A percentile compares a stretch with the other conserved stretches of the same genome.
Evolutionary conservation across 2,888 invertebrate genomes (phyloP).

Genomic region (Chloromyia formosa): DNA sequence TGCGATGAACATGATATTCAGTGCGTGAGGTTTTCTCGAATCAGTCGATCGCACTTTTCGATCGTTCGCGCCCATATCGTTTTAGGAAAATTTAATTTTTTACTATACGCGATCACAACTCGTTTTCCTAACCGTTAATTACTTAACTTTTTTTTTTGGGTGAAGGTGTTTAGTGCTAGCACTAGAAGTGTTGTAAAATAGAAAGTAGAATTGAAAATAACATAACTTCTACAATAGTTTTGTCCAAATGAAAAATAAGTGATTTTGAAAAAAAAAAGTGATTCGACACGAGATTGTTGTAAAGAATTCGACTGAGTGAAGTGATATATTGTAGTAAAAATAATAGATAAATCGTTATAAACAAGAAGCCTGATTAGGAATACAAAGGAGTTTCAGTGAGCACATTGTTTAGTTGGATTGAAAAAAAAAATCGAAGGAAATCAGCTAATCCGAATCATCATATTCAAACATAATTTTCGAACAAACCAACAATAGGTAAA

Average conservation of each 20-base stretch:
- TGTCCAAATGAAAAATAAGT: neutral
- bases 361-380: neutral
- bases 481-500: too few relatives aligned
- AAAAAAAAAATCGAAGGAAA: neutral
- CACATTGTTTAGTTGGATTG: neutral
- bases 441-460: neutral
- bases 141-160: neutral
- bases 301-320: neutral
- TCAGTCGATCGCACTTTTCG: constrained; percentile 32
- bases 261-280: neutral
- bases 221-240: too few relatives aligned
- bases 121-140: neutral
- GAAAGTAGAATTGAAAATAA: neutral
- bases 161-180: constrained; percentile 17
- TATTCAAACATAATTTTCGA: neutral
- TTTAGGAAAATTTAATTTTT: neutral
- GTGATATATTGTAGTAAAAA: neutral
- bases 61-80: constrained; percentile 14
- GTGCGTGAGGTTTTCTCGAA: constrained; percentile 34
- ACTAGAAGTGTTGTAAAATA: neutral
- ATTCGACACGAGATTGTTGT: neutral
- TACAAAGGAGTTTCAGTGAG: too few relatives aligned
- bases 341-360: neutral
- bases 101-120: neutral
- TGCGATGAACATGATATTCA: constrained; percentile 21